Base-by-base conservation (phyloP, 2,113 vertebrate species). In the Ranitomeya imitator region DNA sequence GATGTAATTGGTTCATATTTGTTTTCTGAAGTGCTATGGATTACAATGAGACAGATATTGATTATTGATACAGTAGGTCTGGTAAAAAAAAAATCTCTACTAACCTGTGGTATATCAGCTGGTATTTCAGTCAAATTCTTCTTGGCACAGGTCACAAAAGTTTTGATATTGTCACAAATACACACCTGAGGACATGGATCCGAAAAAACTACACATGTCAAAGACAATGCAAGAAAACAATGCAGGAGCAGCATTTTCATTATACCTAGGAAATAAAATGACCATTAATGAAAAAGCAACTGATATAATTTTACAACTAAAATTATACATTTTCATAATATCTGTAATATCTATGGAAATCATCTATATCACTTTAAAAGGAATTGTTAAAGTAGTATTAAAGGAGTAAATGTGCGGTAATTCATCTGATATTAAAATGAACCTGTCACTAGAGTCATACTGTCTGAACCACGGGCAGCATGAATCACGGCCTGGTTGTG, bases 111-210 rank as follows among this genome's bases (percentile, higher is more conserved):
- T 6, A 98, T 91, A 67, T 91, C 59, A 1, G 90, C 11, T 1
- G 97, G 97, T 89, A 98, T 88, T 57, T 95, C 91, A 0, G 92
- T 97, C 79, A 99, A 91, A 92, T 96, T 98, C 92, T 96, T 96
- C 12, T 95, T 95, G 89, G 93, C 91, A 87, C 98, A 99, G 89
- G 93, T 89, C 11, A 98, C 95, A 0, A 94, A 95, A 73, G 95
- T 89, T 37, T 90, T 94, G 92, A 98, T 94, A 91, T 96, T 96
- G 93, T 99, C 96, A 0, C 98, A 99, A 59, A 97, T 0, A 0
- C 97, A 99, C 63, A 93, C 89, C 57, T 87, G 74, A 0, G 97
- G 97, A 88, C 98, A 99, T 90, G 90, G 94, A 19, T 93, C 80
- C 0, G 94, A 65, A 0, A 87, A 74, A 0, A 0, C 0, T 0